Evolutionary conservation across 2,888 invertebrate genomes (phyloP).

Genomic region (Nemoura dubitans): DNA sequence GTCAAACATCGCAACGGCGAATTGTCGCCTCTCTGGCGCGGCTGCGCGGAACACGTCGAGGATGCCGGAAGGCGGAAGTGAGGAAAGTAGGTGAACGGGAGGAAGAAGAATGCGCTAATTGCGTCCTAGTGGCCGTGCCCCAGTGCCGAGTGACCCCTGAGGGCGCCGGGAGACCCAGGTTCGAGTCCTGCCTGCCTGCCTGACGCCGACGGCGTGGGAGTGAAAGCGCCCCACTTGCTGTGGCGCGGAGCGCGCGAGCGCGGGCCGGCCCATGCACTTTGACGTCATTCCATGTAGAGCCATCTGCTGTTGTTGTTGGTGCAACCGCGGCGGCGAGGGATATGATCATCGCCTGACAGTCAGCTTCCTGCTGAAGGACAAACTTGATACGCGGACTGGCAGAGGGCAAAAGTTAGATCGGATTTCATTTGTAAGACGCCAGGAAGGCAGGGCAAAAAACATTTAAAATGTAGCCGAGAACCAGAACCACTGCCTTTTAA

Average conservation of each 20-base stretch:
- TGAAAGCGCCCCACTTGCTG: constrained; percentile 25
- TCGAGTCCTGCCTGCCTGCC: neutral
- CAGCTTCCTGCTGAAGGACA: neutral
- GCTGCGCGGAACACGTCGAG: neutral
- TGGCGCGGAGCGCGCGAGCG: neutral
- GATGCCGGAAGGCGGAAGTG: neutral
- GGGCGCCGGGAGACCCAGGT: neutral
- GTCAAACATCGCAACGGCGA: neutral
- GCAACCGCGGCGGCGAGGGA: neutral
- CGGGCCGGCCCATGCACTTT: neutral
- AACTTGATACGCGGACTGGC: no score
- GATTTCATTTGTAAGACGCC: no score
- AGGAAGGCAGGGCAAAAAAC: no score
- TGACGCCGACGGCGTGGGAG: neutral
- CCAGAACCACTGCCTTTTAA: no score
- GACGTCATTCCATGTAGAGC: neutral
- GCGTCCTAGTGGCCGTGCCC: neutral
- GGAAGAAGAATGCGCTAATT: constrained; percentile 12
- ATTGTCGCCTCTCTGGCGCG: neutral
- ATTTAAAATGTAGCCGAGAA: no score
- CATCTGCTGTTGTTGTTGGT: neutral
- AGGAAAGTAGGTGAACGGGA: neutral
- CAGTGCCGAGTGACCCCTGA: neutral
- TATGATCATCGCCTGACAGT: neutral
- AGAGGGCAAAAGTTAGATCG: no score